Evolutionary conservation across 2,888 invertebrate species (phyloP).

Genomic region (Apodemia hepburni): DNA sequence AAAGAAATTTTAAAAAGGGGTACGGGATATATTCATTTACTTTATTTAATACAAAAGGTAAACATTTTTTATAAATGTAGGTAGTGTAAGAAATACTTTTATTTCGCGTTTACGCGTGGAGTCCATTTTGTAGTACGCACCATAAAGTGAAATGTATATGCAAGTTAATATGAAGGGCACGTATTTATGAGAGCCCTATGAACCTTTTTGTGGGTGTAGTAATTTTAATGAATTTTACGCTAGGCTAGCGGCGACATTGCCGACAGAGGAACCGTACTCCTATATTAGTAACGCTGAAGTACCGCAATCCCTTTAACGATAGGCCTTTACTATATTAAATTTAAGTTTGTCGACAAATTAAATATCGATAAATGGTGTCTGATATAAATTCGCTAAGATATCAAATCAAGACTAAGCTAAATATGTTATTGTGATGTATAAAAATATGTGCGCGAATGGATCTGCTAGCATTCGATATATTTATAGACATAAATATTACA

Average conservation of each 20-base stretch:
- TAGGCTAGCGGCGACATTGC: slow-evolving; percentile 52
- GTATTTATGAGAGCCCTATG: slow-evolving; percentile 27
- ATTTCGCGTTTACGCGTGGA: slow-evolving; percentile 17
- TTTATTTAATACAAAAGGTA: no score
- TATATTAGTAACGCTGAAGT: slow-evolving; percentile 57
- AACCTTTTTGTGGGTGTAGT: slow-evolving; percentile 46
- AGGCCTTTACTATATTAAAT: slow-evolving; percentile 37
- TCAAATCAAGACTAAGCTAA: neutral
- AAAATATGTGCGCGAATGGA: neutral
- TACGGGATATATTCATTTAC: no score
- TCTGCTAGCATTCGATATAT: no score
- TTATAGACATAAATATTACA: no score
- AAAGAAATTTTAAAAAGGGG: no score
- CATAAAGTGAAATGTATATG: slow-evolving; percentile 29
- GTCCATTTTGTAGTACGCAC: slow-evolving; percentile 16
- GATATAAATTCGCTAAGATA: neutral
- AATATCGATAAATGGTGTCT: neutral
- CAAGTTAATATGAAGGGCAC: slow-evolving; percentile 33
- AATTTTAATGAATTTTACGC: slow-evolving; percentile 76
- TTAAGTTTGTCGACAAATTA: slow-evolving; percentile 17
- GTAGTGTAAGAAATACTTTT: neutral
- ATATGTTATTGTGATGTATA: neutral
- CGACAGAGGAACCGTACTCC: slow-evolving; percentile 53
- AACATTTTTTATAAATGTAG: no score
- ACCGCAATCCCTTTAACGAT: slow-evolving; percentile 46